Evolutionary conservation across 2,888 invertebrate genomes (phyloP), one percentile per base, ranked within the genome.

Genomic region (Esperia sulphurella): DNA sequence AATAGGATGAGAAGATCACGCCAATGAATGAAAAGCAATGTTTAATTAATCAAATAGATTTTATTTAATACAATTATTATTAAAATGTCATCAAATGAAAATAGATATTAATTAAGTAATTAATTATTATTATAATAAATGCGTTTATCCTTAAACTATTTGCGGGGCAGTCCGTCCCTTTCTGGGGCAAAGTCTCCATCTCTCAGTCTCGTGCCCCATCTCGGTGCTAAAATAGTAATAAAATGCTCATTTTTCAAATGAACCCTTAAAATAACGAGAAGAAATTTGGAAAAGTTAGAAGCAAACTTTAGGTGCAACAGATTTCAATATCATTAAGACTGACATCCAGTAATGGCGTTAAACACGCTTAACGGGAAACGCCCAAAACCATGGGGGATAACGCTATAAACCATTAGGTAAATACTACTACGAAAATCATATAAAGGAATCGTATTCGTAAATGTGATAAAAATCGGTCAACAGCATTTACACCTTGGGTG

Each of bases 21-120:
- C 76, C 83, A 79, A 85, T 86, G 80, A 87, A 86, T 88, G 87
- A 88, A 87, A 88, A 86, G 85, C 87, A 79, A 73, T 67, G 79
- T 67, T 38, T 21, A 45, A 68, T 71, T 67, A 73, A 59, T 79
- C 63, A 65, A 79, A 85, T 71, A 71, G 62, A 74, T 83, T 21
- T 85, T 85, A 82, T 86, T 35, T 82, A 65, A 68, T 70, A 72
- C 74, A 68, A 68, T 71, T 61, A 63, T 75, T 74, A 69, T 75
- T 76, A 79, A 70, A 78, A 75, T 74, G 72, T 75, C 67, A 65
- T 65, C 65, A 73, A 71, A 73, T 50, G 51, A 48, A 55, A 52
- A 47, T 53, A 10, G 6, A n/a, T n/a, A 31, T 9, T 33, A 33
- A 8, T 5, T 33, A 37, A 8, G 35, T 42, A 38, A 9, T 37